These are phyloP conservation scores for Leuciscus idus DNA, from an alignment of 2,113 vertebrate genomes.

Conservation along the genomic window DNA sequence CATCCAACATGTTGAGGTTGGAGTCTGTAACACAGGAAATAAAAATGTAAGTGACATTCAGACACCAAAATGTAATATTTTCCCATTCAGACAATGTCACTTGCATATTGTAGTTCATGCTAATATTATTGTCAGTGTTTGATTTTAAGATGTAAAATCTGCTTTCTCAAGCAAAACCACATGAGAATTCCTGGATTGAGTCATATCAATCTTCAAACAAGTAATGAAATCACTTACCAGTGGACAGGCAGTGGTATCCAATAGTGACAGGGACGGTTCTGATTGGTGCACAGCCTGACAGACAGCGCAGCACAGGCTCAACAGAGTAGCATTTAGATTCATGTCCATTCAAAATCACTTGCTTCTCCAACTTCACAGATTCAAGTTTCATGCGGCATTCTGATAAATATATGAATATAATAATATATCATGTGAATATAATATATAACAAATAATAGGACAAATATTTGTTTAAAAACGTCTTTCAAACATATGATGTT, in stretches of 20 bases:
- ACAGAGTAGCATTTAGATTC: constrained; percentile 76
- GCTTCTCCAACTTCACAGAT: constrained; percentile 73
- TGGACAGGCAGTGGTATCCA: constrained; percentile 75
- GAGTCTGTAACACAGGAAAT: constrained; percentile 59
- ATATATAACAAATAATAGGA: neutral
- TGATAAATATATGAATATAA: constrained; percentile 48
- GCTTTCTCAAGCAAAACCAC: neutral
- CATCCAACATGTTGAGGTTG: constrained; percentile 31
- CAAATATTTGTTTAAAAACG: neutral
- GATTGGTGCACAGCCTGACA: constrained; percentile 69
- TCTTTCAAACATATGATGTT: neutral
- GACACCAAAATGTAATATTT: neutral
- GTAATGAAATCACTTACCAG: constrained; percentile 66
- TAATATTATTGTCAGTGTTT: neutral
- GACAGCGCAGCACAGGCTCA: constrained; percentile 76
- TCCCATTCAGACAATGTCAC: neutral
- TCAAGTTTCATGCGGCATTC: constrained; percentile 74
- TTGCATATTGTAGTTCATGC: neutral
- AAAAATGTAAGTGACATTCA: neutral
- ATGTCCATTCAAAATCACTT: constrained; percentile 58
- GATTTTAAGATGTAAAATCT: neutral
- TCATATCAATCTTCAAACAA: neutral
- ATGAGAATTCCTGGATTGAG: neutral
- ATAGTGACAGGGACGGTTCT: constrained; percentile 62
- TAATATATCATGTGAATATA: too few relatives aligned